phyloP scores from a whole-genome alignment of 2,797 vertebrate species.

The Sebastes wilsoni region DNA sequence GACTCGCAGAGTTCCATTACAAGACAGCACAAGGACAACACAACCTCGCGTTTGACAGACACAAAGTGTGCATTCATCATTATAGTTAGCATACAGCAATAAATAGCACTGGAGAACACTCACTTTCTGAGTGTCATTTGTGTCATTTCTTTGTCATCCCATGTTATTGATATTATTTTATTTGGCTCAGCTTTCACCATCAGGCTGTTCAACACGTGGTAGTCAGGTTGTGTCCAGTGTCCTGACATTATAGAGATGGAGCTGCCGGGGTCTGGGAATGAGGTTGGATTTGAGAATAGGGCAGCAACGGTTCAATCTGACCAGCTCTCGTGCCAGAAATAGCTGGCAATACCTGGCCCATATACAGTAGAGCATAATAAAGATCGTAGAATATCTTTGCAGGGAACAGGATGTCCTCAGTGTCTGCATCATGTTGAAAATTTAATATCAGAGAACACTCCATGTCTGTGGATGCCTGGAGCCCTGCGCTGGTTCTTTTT shows the following conservation, averaged over 20 bases:
- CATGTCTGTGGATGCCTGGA: conserved; percentile 13
- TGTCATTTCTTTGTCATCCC: not conserved
- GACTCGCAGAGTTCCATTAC: not conserved
- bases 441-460: conserved; percentile 26
- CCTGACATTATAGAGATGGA: conserved; percentile 20
- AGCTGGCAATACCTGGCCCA: not conserved
- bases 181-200: conserved; percentile 18
- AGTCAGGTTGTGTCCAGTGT: conserved; percentile 2
- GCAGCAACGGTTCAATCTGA: conserved; percentile 1
- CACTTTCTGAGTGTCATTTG: conserved; percentile 2
- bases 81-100: not conserved
- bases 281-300: not conserved
- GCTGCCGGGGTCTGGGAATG: not conserved
- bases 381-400: conserved; percentile 2
- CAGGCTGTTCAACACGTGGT: not conserved
- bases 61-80: not conserved
- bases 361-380: conserved; percentile 14
- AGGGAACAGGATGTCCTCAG: conserved; percentile 40
- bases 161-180: not conserved
- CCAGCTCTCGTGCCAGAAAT: conserved; percentile 3
- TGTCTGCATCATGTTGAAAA: conserved; percentile 29
- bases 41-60: not conserved
- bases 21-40: not conserved
- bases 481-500: conserved; percentile 12
- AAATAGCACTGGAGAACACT: not conserved